Percentiles rank a stretch among this genome's conserved stretches.
Evolutionary conservation across 1,140 invertebrate species (phyloP).

Genomic region (Trachymyrmex septentrionalis): DNA sequence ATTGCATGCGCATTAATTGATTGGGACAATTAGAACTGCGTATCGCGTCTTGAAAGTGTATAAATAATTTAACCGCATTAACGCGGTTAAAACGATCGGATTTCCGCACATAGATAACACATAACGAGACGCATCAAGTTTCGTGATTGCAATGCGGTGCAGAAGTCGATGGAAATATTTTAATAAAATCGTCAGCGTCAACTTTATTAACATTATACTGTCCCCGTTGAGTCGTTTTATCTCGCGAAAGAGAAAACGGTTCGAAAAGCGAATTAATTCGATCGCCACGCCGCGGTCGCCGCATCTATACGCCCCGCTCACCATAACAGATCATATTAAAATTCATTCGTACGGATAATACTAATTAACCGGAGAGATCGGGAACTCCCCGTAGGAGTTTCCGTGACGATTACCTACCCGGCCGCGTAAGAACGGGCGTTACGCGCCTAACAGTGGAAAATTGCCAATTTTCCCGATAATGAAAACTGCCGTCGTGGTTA

Average conservation of each 20-base stretch:
- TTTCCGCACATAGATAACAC: conserved; percentile 14
- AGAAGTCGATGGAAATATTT: conserved; percentile 62
- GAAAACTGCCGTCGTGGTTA: conserved; percentile 84
- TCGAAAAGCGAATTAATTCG: conserved; percentile 72
- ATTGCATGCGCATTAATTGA: conserved; percentile 21
- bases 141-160: conserved; percentile 20
- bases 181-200: conserved; percentile 58
- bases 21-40: neutral
- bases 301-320: conserved; percentile 42
- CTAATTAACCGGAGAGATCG: conserved; percentile 77
- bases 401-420: conserved; percentile 76
- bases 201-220: conserved; percentile 42
- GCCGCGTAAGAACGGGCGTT: conserved; percentile 79
- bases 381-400: conserved; percentile 77
- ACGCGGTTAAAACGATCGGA: conserved; percentile 35
- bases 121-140: conserved; percentile 32
- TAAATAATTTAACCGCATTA: conserved; percentile 54
- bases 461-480: conserved; percentile 86
- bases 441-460: conserved; percentile 84
- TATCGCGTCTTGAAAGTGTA: conserved; percentile 8
- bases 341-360: conserved; percentile 75
- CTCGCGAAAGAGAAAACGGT: conserved; percentile 59
- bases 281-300: conserved; percentile 58
- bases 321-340: conserved; percentile 69
- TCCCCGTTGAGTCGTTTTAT: conserved; percentile 40